A percentile compares a stretch with the other conserved stretches of the same genome.
Evolutionary conservation across 2,888 invertebrate species (phyloP).

Genomic region (Rhagophthalmus giganteus): DNA sequence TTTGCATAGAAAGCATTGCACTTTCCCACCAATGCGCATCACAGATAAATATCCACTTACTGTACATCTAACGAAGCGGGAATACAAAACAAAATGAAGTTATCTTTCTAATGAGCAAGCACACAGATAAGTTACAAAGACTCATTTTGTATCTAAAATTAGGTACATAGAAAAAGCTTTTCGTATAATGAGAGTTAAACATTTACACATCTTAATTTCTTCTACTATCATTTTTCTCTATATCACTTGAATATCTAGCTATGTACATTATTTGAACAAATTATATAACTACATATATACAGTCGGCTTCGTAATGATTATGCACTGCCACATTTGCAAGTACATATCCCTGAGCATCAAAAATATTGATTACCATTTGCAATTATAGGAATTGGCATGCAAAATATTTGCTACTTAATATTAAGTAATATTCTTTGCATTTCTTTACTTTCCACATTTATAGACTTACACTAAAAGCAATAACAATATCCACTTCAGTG

Average conservation of each 20-base stretch:
- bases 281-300: conserved; percentile 28
- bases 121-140: conserved; percentile 44
- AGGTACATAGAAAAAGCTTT: conserved; percentile 31
- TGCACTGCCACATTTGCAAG: conserved; percentile 21
- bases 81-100: conserved; percentile 26
- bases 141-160: conserved; percentile 24
- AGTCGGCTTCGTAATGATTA: conserved; percentile 24
- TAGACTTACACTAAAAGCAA: conserved; percentile 22
- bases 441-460: conserved; percentile 9
- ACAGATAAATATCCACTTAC: conserved; percentile 47
- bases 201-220: conserved; percentile 23
- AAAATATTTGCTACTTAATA: conserved; percentile 27
- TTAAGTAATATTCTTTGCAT: conserved; percentile 14
- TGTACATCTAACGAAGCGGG: conserved; percentile 26
- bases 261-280: conserved; percentile 23
- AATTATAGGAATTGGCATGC: conserved; percentile 19
- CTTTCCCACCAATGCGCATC: conserved; percentile 54
- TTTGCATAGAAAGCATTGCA: conserved; percentile 53
- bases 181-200: conserved; percentile 27
- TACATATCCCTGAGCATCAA: conserved; percentile 32
- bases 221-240: conserved; percentile 15
- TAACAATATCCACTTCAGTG: conserved; percentile 19
- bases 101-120: conserved; percentile 40
- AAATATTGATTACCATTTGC: conserved; percentile 26
- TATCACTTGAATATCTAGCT: conserved; percentile 22